phyloP scores from a whole-genome alignment of 2,113 vertebrate species.

The Cichladusa arquata region DNA sequence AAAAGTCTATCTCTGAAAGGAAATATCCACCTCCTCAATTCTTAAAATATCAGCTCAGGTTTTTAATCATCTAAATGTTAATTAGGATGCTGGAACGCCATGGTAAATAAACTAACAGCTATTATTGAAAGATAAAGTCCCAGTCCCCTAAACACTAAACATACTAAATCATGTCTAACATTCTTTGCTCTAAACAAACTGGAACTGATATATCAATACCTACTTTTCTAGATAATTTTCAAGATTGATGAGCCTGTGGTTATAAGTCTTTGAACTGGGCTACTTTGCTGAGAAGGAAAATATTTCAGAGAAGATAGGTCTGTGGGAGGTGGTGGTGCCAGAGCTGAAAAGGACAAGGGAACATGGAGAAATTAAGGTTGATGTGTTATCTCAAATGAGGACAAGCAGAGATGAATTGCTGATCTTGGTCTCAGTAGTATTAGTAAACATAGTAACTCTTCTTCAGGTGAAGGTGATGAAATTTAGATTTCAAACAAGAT shows the following conservation, averaged over 20 bases:
- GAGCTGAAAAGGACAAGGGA: not conserved
- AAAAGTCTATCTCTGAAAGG: constrained; percentile 20
- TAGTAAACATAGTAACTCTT: not conserved
- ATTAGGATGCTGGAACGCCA: not conserved
- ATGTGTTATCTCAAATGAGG: not conserved
- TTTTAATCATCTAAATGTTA: constrained; percentile 40
- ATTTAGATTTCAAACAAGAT: not conserved
- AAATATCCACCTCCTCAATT: not conserved
- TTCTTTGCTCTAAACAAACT: not conserved
- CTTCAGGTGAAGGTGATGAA: not conserved
- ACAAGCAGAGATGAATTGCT: not conserved
- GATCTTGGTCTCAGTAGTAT: not conserved
- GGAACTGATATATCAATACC: not conserved
- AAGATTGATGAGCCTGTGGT: not conserved
- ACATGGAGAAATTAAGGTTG: not conserved
- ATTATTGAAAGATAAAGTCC: not conserved
- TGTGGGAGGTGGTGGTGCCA: not conserved
- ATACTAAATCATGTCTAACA: accelerated
- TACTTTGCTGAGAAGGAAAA: not conserved
- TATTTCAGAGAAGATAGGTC: not conserved
- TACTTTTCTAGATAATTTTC: not conserved
- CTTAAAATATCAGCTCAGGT: constrained; percentile 31
- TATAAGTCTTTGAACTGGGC: not conserved
- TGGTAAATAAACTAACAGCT: constrained; percentile 43
- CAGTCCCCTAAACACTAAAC: not conserved